These are phyloP conservation scores for Trisateles emortualis DNA, from an alignment of 2,888 invertebrate species.

Conservation along the genomic window DNA sequence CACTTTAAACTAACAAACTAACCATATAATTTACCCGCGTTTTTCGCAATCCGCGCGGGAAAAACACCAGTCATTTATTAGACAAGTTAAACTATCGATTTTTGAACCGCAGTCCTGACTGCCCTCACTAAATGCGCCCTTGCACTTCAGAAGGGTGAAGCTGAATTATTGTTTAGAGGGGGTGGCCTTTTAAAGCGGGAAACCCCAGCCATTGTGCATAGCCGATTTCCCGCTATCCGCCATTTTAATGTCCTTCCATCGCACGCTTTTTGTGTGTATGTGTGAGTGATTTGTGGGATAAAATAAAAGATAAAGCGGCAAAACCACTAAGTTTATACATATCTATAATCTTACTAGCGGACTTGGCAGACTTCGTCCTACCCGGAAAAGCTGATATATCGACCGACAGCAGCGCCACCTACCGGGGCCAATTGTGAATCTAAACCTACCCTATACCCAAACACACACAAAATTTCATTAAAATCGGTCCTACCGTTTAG, in stretches of 20 bases:
- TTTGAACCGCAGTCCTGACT: constrained; percentile 57
- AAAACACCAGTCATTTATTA: constrained; percentile 42
- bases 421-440: no score
- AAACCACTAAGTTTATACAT: neutral
- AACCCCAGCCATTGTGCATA: constrained; percentile 85
- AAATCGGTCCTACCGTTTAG: no score
- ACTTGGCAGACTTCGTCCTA: no score
- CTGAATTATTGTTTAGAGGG: constrained; percentile 86
- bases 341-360: no score
- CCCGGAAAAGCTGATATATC: no score
- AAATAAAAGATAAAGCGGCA: constrained; percentile 18
- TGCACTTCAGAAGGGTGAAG: constrained; percentile 86
- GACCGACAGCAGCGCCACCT: no score
- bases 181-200: constrained; percentile 83
- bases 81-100: constrained; percentile 53
- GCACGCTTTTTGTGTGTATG: constrained; percentile 39
- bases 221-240: constrained; percentile 85
- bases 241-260: constrained; percentile 81
- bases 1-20: neutral
- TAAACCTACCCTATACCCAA: no score
- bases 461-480: no score
- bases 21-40: neutral
- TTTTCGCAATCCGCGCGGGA: constrained; percentile 9
- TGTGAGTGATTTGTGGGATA: constrained; percentile 51
- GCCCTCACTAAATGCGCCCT: constrained; percentile 84